These are phyloP conservation scores for Gallinago solitaria DNA, from an alignment of 2,797 vertebrate species.

Conservation along the genomic window DNA sequence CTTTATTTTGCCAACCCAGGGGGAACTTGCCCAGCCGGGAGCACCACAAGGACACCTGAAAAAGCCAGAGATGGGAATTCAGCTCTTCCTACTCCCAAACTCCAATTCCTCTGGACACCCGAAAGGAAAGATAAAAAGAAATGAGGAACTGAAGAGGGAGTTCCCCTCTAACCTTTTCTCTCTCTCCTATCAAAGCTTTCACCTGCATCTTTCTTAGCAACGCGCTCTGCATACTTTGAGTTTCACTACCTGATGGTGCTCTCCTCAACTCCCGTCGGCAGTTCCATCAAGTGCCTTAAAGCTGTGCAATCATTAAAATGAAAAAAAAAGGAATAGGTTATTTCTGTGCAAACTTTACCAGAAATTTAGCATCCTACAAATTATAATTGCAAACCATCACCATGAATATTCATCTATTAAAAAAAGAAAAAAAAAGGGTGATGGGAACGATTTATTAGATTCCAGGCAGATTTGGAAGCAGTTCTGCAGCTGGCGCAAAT, in stretches of 20 bases:
- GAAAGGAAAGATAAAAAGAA: conserved; percentile 1
- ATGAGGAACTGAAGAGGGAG: not conserved
- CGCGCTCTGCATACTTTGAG: not conserved
- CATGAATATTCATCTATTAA: conserved; percentile 32
- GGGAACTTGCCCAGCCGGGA: not conserved
- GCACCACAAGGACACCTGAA: not conserved
- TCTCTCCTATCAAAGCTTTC: not conserved
- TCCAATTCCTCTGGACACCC: not conserved
- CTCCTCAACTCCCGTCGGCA: not conserved
- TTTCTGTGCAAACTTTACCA: conserved; percentile 25
- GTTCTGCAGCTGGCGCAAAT: not conserved
- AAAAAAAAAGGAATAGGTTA: not conserved
- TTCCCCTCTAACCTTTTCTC: not conserved
- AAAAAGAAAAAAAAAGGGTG: not conserved
- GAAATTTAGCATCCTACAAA: not conserved
- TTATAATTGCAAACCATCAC: not conserved
- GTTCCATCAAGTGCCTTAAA: not conserved
- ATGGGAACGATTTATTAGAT: conserved; percentile 13
- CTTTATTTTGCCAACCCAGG: not conserved
- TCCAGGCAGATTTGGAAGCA: not conserved
- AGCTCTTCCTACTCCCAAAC: not conserved
- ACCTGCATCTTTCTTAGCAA: not conserved
- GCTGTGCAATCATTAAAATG: not conserved
- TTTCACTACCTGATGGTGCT: not conserved
- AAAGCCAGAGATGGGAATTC: not conserved